Conservation (phyloP, 2,888 invertebrate species). For the Lymantria dispar region DNA sequence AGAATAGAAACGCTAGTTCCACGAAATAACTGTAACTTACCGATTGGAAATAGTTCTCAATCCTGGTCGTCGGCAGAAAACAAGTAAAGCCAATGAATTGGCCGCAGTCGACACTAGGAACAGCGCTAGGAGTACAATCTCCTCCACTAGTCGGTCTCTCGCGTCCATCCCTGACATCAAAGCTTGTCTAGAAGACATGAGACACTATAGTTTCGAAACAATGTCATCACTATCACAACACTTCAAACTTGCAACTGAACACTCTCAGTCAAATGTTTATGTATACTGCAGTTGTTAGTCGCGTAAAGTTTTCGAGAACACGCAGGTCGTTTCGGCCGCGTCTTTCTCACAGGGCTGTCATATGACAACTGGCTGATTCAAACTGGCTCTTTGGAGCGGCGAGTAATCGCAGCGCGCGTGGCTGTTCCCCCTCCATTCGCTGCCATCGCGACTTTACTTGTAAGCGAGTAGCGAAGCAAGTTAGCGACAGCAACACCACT, state of each 20-base stretch:
- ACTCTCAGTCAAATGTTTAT: constrained; percentile 62
- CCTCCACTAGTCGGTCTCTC: constrained; percentile 73
- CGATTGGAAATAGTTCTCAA: constrained; percentile 90
- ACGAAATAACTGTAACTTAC: constrained; percentile 71
- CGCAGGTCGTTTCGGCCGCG: constrained; percentile 67
- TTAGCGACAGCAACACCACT: constrained; percentile 29
- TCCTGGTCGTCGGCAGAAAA: constrained; percentile 88
- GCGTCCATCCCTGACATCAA: constrained; percentile 76
- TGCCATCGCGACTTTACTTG: constrained; percentile 25
- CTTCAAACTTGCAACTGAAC: constrained; percentile 65
- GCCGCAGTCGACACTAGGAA: constrained; percentile 87
- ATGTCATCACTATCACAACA: constrained; percentile 76
- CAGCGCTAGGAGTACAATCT: constrained; percentile 76
- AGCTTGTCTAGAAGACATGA: constrained; percentile 74
- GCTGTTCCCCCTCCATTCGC: constrained; percentile 40
- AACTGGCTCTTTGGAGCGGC: constrained; percentile 9
- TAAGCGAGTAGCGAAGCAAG: background rate
- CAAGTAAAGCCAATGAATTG: constrained; percentile 87
- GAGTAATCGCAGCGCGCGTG: constrained; percentile 44
- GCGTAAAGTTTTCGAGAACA: constrained; percentile 79
- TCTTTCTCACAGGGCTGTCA: constrained; percentile 74
- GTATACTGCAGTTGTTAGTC: constrained; percentile 71
- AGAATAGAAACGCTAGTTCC: no score
- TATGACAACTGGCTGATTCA: constrained; percentile 64
- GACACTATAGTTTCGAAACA: constrained; percentile 62